Evolutionary conservation across 1,140 invertebrate genomes (phyloP), one percentile per base, ranked within the genome.

Genomic region (Drosophila varians): DNA sequence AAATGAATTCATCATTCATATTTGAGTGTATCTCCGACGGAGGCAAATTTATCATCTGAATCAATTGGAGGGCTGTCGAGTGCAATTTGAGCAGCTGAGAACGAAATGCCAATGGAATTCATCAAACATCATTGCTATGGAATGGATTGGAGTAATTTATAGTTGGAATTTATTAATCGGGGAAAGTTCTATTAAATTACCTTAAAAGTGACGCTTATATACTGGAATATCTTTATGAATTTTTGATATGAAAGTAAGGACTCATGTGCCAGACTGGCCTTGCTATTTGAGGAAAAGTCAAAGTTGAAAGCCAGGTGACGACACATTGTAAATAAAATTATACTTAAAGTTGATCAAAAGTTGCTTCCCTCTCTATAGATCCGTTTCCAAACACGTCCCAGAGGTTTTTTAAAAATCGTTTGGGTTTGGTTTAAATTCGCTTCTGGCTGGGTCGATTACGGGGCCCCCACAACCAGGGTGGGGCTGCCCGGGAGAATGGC

Each of bases 1-100:
- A 65, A 84, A 74, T 71, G 73, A 77, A 82, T 77, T 77, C 42
- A 55, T 82, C 77, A 82, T 82, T 42, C 79, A 82, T 80, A 43
- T 66, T 82, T 47, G 52, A 58, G 31, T 57, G 34, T 42, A 34
- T 58, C 38, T 48, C 25, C 43, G 26, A 25, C 47, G 18, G 34
- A 72, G 61, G 21, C 51, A 45, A 42, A 64, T 74, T 57, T 45
- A 62, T 52, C 54, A 53, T 36, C 18, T 6, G 12, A 42, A 52
- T 36, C 71, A 47, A 46, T 25, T 31, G 8, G 26, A 45, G 18
- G 49, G 9, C 42, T 9, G 21, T 26, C 48, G 28, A 31, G 40
- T 21, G 23, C 31, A 57, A 49, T 72, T 68, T 54, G 46, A 47
- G 40, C 70, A 84, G 55, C 69, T 74, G 69, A 46, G 51, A 19